Percentiles rank a stretch among this genome's conserved stretches.
These are phyloP conservation scores for Patagioenas fasciata DNA, from an alignment of 2,113 vertebrate genomes.

Conservation along the genomic window DNA sequence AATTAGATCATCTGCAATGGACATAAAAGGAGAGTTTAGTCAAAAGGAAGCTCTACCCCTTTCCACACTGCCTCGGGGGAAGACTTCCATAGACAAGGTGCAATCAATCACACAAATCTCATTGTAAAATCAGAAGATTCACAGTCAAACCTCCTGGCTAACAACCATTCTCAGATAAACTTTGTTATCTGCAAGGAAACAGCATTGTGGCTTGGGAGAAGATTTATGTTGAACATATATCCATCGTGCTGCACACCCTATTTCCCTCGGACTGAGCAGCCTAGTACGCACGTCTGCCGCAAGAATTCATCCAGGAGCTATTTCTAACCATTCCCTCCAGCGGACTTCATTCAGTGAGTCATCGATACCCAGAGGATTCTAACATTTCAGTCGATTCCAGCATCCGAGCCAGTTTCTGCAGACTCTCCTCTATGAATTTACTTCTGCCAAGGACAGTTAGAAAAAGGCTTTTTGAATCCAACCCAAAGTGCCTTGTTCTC, in stretches of 20 bases:
- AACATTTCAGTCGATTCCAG: neutral
- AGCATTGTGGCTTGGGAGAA: neutral
- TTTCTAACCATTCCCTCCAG: neutral
- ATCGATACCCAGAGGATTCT: neutral
- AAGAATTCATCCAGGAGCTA: neutral
- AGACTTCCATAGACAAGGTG: neutral
- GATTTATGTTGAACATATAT: neutral
- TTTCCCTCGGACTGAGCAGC: neutral
- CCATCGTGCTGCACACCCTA: neutral
- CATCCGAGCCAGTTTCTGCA: neutral
- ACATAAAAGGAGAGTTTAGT: constrained; percentile 1
- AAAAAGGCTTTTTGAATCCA: neutral
- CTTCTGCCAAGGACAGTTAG: neutral
- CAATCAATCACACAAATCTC: neutral
- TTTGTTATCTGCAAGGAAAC: neutral
- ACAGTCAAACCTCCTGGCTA: neutral
- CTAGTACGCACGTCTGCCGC: neutral
- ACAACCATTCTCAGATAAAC: neutral
- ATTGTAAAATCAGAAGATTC: neutral
- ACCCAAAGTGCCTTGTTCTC: neutral
- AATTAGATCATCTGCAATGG: constrained; percentile 79
- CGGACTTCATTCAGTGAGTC: neutral
- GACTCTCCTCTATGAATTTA: neutral
- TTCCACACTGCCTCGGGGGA: neutral
- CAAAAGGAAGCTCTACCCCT: neutral